A percentile compares a stretch with the other conserved stretches of the same genome.
Evolutionary conservation across 2,888 invertebrate species (phyloP).

Genomic region (Nudaria mundana): DNA sequence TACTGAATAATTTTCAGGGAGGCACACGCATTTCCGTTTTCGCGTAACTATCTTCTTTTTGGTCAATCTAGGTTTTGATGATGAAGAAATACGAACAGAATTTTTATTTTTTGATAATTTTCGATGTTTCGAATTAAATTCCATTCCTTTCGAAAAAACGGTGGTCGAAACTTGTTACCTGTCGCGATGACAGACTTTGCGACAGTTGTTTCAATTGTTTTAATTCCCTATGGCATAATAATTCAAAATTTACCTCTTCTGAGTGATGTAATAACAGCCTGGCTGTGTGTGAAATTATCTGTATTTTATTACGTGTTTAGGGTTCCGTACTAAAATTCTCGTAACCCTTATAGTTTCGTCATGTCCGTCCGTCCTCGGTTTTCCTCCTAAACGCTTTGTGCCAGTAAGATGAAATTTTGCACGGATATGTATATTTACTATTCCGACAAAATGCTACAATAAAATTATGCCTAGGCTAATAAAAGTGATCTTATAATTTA

Average conservation of each 20-base stretch:
- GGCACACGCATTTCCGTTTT: slow-evolving; percentile 82
- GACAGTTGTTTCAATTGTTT: slow-evolving; percentile 60
- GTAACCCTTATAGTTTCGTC: too few species aligned
- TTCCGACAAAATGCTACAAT: too few species aligned
- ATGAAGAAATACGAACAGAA: slow-evolving; percentile 71
- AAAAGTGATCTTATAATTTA: too few species aligned
- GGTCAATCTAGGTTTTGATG: slow-evolving; percentile 65
- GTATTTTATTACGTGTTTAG: not conserved
- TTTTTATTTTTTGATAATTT: slow-evolving; percentile 79
- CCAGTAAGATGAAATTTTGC: too few species aligned
- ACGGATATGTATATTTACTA: too few species aligned
- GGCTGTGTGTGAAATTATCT: slow-evolving; percentile 8
- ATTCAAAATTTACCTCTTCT: slow-evolving; percentile 26
- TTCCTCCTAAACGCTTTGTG: too few species aligned
- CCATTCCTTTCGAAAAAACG: slow-evolving; percentile 80
- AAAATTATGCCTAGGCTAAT: too few species aligned
- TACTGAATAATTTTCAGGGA: slow-evolving; percentile 80
- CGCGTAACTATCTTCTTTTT: slow-evolving; percentile 70
- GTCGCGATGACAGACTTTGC: slow-evolving; percentile 68
- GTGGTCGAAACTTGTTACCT: slow-evolving; percentile 77
- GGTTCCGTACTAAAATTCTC: not conserved
- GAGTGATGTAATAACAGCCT: slow-evolving; percentile 16
- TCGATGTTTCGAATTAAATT: slow-evolving; percentile 80
- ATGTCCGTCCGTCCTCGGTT: too few species aligned
- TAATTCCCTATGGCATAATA: slow-evolving; percentile 29